Percentiles rank a stretch among this genome's conserved stretches.
Evolutionary conservation across 2,888 invertebrate genomes (phyloP).

Genomic region (Xanthorhoe designata): DNA sequence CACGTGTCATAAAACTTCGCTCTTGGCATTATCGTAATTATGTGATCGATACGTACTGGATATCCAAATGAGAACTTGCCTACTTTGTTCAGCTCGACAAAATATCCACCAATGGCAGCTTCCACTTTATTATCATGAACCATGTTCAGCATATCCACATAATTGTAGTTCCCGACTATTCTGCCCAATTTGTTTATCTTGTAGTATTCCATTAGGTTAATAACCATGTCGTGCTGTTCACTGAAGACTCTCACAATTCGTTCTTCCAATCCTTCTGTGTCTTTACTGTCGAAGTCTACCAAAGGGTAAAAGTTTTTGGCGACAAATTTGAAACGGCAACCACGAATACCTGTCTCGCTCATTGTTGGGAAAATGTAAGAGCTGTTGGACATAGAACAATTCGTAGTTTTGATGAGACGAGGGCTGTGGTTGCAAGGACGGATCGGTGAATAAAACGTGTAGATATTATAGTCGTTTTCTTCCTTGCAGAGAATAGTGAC

Average conservation of each 20-base stretch:
- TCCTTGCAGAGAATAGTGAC: constrained; percentile 33
- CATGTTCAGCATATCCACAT: constrained; percentile 43
- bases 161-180: constrained; percentile 41
- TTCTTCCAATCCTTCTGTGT: constrained; percentile 46
- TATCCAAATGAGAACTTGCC: constrained; percentile 41
- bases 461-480: constrained; percentile 29
- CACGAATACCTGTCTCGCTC: neutral
- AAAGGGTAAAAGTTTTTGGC: constrained; percentile 51
- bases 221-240: constrained; percentile 40
- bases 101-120: constrained; percentile 52
- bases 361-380: constrained; percentile 19
- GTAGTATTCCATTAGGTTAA: constrained; percentile 45
- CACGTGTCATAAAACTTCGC: constrained; percentile 39
- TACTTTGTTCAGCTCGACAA: constrained; percentile 19
- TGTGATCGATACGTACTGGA: constrained; percentile 44
- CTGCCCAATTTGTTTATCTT: constrained; percentile 49
- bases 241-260: constrained; percentile 45
- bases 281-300: constrained; percentile 43
- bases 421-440: constrained; percentile 27
- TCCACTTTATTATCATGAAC: constrained; percentile 47
- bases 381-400: constrained; percentile 6
- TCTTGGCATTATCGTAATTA: constrained; percentile 36
- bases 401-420: constrained; percentile 8
- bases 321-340: constrained; percentile 47
- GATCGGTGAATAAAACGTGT: constrained; percentile 33